phyloP scores from a whole-genome alignment of 2,888 invertebrate species.

The Dicyrtoma fusca region DNA sequence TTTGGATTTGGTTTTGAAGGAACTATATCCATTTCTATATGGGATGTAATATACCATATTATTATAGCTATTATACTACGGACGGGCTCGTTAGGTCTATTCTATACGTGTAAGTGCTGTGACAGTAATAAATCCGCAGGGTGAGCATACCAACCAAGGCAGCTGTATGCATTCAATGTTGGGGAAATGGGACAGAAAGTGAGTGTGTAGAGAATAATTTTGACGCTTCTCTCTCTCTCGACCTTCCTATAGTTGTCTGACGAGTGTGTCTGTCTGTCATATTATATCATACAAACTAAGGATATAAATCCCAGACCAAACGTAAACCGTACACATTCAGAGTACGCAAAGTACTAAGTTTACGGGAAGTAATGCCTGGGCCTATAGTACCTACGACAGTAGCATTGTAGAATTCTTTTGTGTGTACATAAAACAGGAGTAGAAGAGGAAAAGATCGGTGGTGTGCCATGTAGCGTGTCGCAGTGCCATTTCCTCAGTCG shows the following conservation, averaged over 20 bases:
- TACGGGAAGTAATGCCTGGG: background rate
- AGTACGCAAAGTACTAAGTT: background rate
- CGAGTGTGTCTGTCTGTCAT: background rate
- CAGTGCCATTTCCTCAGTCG: slow-evolving; percentile 34
- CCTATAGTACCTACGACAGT: background rate
- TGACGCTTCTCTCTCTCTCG: background rate
- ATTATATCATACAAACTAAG: too few species aligned
- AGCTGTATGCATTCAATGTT: too few species aligned
- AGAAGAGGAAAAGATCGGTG: slow-evolving; percentile 25
- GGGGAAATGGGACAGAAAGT: too few species aligned
- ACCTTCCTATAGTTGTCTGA: background rate
- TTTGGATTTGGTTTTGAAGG: too few species aligned
- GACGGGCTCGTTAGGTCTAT: too few species aligned
- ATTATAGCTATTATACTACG: too few species aligned
- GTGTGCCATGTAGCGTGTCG: slow-evolving; percentile 40
- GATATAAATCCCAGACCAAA: too few species aligned
- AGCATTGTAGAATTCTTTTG: background rate
- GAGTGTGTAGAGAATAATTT: too few species aligned
- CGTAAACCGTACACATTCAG: too few species aligned
- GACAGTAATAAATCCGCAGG: slow-evolving; percentile 26
- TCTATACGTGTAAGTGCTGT: too few species aligned
- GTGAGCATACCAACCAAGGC: slow-evolving; percentile 17
- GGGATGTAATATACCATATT: too few species aligned
- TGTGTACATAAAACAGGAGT: background rate
- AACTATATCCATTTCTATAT: too few species aligned